Base-by-base conservation (phyloP, 2,113 vertebrate species). In the Helogale parvula region DNA sequence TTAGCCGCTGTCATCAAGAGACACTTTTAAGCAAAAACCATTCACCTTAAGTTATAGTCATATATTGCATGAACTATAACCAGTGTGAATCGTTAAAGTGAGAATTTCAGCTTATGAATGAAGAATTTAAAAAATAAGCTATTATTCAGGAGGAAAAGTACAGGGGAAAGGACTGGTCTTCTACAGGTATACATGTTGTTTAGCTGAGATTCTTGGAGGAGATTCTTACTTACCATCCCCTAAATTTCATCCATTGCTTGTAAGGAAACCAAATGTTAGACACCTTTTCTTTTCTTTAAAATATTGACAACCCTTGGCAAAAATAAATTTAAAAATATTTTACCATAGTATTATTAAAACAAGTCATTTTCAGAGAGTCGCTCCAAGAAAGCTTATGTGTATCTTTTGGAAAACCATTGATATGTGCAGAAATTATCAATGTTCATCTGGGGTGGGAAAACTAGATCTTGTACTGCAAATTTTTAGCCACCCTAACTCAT, bases 311-410 rank as follows among this genome's bases (percentile, higher is more conserved):
- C 50, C 25, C 31, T 81, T 35, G 47, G 17, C 74, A 47, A 52
- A 93, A 47, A 63, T 50, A 88, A 54, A 60, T 41, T 91, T 68
- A 16, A 88, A 96, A 74, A 89, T 52, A 86, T 27, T 50, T 88
- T 57, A 88, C 21, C 14, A 82, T 60, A 35, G 5, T 19, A 23
- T 66, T 76, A 60, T 66, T 71, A 68, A 81, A 79, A 82, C 74
- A 81, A 90, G 41, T 89, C 33, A 54, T 96, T 97, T 76, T 88
- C 41, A 80, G 16, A 14, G 35, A 84, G 41, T 76, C 2, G n/a
- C 3, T 81, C 66, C 91, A 19, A 54, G 35, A 80, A 88, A 54
- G 63, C 7, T 13, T 84, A 29, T 50, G 1, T 63, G n/a, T 77
- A 1, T 15, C 9, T 71, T 82, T 60, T 27, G 47, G n/a, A 57